A percentile compares a stretch with the other conserved stretches of the same genome.
Evolutionary conservation across 2,888 invertebrate genomes (phyloP).

Genomic region (Nymphalis c-album): DNA sequence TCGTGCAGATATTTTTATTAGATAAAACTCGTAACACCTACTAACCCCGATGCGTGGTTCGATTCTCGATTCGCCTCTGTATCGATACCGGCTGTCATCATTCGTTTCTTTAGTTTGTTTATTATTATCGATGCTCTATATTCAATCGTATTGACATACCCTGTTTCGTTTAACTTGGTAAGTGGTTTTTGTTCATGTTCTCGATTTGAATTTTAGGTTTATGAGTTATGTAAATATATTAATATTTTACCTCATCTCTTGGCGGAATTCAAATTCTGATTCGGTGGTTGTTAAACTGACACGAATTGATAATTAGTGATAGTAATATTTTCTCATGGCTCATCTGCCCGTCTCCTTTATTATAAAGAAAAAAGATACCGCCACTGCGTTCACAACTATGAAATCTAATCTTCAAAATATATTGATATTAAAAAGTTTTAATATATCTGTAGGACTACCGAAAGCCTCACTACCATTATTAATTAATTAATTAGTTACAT

Average conservation of each 20-base stretch:
- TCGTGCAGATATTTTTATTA: slow-evolving; percentile 59
- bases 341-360: too few species aligned
- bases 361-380: too few species aligned
- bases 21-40: slow-evolving; percentile 51
- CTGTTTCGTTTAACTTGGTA: slow-evolving; percentile 24
- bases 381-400: too few species aligned
- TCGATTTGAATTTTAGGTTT: slow-evolving; percentile 12
- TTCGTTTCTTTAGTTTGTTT: slow-evolving; percentile 31
- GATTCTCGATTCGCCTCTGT: slow-evolving; percentile 27
- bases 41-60: slow-evolving; percentile 55
- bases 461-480: too few species aligned
- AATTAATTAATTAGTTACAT: too few species aligned
- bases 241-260: neutral
- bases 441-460: too few species aligned
- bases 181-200: slow-evolving; percentile 18
- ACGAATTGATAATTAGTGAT: too few species aligned
- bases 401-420: too few species aligned
- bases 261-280: too few species aligned
- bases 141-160: slow-evolving; percentile 29
- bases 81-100: slow-evolving; percentile 31
- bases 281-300: too few species aligned
- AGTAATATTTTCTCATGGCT: too few species aligned
- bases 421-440: too few species aligned
- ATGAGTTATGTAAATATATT: slow-evolving; percentile 9
- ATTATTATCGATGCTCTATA: slow-evolving; percentile 27